Conservation (phyloP, 1,140 invertebrate genomes). For the Lasioglossum albipes region DNA sequence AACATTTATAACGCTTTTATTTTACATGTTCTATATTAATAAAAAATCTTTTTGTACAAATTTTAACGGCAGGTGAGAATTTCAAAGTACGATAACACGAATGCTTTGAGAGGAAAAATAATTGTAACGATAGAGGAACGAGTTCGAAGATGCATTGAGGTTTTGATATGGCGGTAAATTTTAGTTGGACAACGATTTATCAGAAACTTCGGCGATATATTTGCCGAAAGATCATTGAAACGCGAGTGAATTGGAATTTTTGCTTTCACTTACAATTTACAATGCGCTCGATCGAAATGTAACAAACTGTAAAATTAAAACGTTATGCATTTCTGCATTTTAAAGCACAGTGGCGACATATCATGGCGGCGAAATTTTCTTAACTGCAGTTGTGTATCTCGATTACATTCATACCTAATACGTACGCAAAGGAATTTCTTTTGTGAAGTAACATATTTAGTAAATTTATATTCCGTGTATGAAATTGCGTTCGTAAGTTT, state of each 20-base stretch:
- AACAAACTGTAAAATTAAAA: slow-evolving; percentile 21
- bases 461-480: slow-evolving; percentile 27
- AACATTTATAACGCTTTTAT: slow-evolving; percentile 35
- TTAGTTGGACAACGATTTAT: slow-evolving; percentile 61
- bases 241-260: not conserved
- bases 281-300: not conserved
- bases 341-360: slow-evolving; percentile 56
- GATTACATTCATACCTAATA: slow-evolving; percentile 50
- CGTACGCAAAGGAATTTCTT: slow-evolving; percentile 50
- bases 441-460: slow-evolving; percentile 33
- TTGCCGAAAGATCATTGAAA: not conserved
- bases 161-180: slow-evolving; percentile 75
- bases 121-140: slow-evolving; percentile 13
- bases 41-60: slow-evolving; percentile 43
- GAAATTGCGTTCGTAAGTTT: slow-evolving; percentile 9
- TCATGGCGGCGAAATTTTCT: slow-evolving; percentile 70
- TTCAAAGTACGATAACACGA: slow-evolving; percentile 13
- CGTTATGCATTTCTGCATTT: slow-evolving; percentile 34
- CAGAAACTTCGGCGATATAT: slow-evolving; percentile 28
- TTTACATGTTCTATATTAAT: slow-evolving; percentile 57
- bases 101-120: not conserved
- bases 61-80: slow-evolving; percentile 57
- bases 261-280: not conserved
- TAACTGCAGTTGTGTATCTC: slow-evolving; percentile 51
- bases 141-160: slow-evolving; percentile 41